Evolutionary conservation across 1,140 invertebrate species (phyloP).

Genomic region (Rhopalosiphum maidis): DNA sequence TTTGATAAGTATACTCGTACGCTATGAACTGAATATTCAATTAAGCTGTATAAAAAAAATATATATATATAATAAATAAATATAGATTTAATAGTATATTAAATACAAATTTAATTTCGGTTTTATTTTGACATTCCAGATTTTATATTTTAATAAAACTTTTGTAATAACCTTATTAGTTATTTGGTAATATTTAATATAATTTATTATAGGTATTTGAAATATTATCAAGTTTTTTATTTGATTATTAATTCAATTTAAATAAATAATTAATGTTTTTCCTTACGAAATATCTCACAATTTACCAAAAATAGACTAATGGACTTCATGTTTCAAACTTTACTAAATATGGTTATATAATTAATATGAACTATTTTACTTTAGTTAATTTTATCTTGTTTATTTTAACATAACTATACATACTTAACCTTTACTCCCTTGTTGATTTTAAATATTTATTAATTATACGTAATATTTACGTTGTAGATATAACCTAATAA

Average conservation of each 20-base stretch:
- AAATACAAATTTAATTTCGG: background rate
- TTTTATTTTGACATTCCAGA: background rate
- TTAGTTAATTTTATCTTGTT: constrained; percentile 10
- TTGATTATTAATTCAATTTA: background rate
- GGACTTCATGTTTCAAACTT: background rate
- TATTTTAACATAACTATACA: background rate
- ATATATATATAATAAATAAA: too few relatives aligned
- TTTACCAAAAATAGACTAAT: background rate
- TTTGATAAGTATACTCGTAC: background rate
- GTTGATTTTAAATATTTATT: too few relatives aligned
- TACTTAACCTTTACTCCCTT: too few relatives aligned
- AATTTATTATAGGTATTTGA: too few relatives aligned
- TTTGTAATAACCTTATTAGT: background rate
- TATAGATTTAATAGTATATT: too few relatives aligned
- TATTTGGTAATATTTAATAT: background rate
- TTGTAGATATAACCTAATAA: too few relatives aligned
- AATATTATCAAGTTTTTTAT: background rate
- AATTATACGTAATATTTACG: too few relatives aligned
- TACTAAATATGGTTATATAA: background rate
- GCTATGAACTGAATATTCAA: background rate
- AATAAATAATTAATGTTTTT: background rate
- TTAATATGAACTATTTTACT: background rate
- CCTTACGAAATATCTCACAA: background rate
- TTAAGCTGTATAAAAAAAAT: background rate
- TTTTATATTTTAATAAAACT: background rate